Conservation (phyloP, 2,113 vertebrate genomes). For the Taxidea taxus region DNA sequence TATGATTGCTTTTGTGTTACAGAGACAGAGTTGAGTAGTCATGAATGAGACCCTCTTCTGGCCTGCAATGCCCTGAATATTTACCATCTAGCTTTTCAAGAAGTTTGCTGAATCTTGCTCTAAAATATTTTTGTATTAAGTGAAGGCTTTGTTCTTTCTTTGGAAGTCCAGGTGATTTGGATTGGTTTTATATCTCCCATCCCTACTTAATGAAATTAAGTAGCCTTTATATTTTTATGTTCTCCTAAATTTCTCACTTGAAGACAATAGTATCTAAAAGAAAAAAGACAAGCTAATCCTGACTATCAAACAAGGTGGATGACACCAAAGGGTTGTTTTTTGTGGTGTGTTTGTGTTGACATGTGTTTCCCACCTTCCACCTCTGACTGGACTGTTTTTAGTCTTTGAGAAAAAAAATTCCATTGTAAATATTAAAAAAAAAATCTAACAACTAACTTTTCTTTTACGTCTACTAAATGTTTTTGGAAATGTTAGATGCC, state of each 20-base stretch:
- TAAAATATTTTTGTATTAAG: slow-evolving; percentile 25
- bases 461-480: slow-evolving; percentile 6
- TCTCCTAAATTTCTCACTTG: not conserved
- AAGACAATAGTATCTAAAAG: not conserved
- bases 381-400: not conserved
- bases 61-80: not conserved
- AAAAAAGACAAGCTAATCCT: not conserved
- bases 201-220: not conserved
- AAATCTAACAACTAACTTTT: slow-evolving; percentile 32
- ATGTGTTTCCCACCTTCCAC: not conserved
- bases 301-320: not conserved
- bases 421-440: slow-evolving; percentile 25
- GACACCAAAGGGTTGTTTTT: not conserved
- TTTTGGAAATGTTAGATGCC: slow-evolving; percentile 30
- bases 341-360: not conserved
- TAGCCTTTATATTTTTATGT: not conserved
- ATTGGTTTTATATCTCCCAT: not conserved
- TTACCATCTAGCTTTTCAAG: not conserved
- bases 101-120: not conserved
- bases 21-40: not conserved
- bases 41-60: not conserved
- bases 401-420: not conserved
- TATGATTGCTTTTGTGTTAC: not conserved
- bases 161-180: not conserved
- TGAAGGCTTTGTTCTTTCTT: not conserved